These are phyloP conservation scores for Turritopsis dohrnii DNA, from an alignment of 30 jellyfish, hydroid and myxozoan genomes.

Conservation along the genomic window DNA sequence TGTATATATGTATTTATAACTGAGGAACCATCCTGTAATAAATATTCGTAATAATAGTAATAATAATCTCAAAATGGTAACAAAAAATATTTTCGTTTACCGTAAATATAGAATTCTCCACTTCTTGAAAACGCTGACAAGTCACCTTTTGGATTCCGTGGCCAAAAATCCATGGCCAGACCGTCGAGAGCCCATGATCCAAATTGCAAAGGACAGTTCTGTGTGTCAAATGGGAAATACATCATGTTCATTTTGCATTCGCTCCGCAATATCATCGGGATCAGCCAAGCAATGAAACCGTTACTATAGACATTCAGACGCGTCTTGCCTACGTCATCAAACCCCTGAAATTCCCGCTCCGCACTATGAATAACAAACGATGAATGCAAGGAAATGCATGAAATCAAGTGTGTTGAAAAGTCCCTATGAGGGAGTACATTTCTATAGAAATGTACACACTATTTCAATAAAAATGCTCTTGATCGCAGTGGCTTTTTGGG, in stretches of 20 bases:
- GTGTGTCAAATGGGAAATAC: constrained; percentile 86
- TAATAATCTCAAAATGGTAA: no score
- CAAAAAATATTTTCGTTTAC: constrained; percentile 34
- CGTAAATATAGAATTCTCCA: constrained; percentile 65
- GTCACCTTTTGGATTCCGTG: constrained; percentile 52
- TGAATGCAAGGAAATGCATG: no score
- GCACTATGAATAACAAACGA: no score
- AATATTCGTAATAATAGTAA: no score
- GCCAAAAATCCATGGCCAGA: constrained; percentile 43
- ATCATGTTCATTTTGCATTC: constrained; percentile 68
- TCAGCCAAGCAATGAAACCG: constrained; percentile 70
- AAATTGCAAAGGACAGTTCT: constrained; percentile 56
- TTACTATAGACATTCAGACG: constrained; percentile 42
- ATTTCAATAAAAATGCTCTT: no score
- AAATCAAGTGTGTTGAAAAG: no score
- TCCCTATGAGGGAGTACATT: no score
- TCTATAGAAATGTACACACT: no score
- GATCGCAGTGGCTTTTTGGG: no score
- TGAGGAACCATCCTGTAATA: no score
- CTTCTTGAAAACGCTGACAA: constrained; percentile 47
- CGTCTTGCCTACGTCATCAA: constrained; percentile 67
- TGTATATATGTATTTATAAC: no score
- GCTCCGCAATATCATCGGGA: constrained; percentile 66
- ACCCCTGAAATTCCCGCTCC: constrained; percentile 64
- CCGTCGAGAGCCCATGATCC: constrained; percentile 92